These are phyloP conservation scores for Ailurus styani DNA, from an alignment of 2,113 vertebrate species.

Conservation along the genomic window DNA sequence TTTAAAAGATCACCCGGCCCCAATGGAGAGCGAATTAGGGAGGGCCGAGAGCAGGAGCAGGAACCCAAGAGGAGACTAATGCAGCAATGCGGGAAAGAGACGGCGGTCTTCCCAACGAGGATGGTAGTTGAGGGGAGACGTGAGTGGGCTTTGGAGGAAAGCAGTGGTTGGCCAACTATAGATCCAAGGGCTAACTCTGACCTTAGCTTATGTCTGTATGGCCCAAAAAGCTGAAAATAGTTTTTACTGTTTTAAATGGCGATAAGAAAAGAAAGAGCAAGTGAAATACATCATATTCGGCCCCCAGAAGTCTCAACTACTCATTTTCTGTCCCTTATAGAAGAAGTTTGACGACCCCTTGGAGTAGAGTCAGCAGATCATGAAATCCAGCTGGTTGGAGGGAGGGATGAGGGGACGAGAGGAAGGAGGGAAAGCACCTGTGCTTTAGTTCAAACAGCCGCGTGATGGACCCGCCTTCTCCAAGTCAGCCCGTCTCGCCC, in stretches of 20 bases:
- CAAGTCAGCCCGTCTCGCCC: neutral
- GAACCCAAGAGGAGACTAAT: neutral
- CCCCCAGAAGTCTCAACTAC: neutral
- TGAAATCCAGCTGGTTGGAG: neutral
- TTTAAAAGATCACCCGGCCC: neutral
- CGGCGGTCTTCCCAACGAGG: neutral
- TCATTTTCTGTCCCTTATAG: neutral
- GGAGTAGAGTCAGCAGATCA: neutral
- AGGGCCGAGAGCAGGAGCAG: neutral
- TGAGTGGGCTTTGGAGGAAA: neutral
- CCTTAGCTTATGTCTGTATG: neutral
- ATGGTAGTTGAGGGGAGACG: neutral
- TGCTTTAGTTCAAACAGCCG: neutral
- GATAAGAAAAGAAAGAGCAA: neutral
- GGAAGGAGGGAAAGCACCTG: neutral
- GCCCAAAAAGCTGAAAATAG: neutral
- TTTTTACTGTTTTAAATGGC: neutral
- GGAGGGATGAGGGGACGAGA: neutral
- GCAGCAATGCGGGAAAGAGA: neutral
- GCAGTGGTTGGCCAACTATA: neutral
- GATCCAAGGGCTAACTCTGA: neutral
- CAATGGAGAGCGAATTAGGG: neutral
- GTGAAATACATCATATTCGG: neutral
- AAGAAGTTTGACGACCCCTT: neutral
- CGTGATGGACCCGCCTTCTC: neutral